These are phyloP conservation scores for Varroa destructor DNA, from an alignment of 1,140 invertebrate species.

Conservation along the genomic window DNA sequence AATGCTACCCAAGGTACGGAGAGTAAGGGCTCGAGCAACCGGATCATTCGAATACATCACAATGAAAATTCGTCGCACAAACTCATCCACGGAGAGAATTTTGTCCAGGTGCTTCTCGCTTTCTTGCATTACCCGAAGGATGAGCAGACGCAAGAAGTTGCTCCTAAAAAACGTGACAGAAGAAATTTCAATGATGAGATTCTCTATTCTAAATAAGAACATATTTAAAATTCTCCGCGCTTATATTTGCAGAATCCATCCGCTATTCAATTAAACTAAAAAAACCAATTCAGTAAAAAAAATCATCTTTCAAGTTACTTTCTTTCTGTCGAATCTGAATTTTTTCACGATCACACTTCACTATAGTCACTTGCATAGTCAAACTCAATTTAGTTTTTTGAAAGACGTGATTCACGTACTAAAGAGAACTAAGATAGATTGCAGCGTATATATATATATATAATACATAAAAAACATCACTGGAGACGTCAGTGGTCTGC, in stretches of 20 bases:
- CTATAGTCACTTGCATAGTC: too few species aligned
- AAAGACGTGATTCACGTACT: too few species aligned
- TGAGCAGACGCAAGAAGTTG: constrained; percentile 82
- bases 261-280: too few species aligned
- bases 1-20: constrained; percentile 73
- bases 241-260: too few species aligned
- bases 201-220: neutral
- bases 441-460: too few species aligned
- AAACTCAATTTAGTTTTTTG: too few species aligned
- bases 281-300: too few species aligned
- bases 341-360: too few species aligned
- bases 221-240: neutral
- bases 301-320: too few species aligned
- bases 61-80: constrained; percentile 77
- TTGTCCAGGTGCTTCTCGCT: constrained; percentile 93
- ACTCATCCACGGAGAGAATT: constrained; percentile 89
- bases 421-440: too few species aligned
- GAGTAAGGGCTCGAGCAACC: constrained; percentile 69
- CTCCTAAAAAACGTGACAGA: constrained; percentile 44
- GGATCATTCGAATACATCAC: constrained; percentile 95
- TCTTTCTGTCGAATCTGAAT: neutral
- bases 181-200: constrained; percentile 28
- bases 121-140: constrained; percentile 82
- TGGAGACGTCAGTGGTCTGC: too few species aligned
- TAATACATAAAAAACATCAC: too few species aligned